A percentile compares a stretch with the other conserved stretches of the same genome.
Conservation (phyloP, 2,797 vertebrate species). For the Neomorphus geoffroyi region DNA sequence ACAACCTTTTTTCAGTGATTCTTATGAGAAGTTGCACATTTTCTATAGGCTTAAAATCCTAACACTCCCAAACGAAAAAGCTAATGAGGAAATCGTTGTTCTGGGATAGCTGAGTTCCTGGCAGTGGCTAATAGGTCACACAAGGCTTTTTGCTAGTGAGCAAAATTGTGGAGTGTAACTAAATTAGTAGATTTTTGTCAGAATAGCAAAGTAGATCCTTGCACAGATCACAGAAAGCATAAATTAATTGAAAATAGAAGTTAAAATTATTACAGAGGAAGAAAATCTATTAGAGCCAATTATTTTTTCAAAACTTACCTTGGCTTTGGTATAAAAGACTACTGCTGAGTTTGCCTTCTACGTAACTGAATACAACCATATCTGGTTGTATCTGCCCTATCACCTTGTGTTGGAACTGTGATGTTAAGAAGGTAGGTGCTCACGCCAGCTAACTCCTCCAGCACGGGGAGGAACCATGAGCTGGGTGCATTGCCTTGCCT, state of each 20-base stretch:
- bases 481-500: neutral
- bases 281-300: neutral
- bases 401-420: rapidly evolving
- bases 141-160: neutral
- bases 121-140: neutral
- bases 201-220: neutral
- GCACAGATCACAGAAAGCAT: neutral
- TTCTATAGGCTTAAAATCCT: neutral
- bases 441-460: rapidly evolving
- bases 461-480: rapidly evolving
- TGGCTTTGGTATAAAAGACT: neutral
- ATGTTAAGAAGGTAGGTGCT: neutral
- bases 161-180: neutral
- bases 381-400: too few species aligned
- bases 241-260: neutral
- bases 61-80: neutral
- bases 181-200: neutral
- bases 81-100: neutral
- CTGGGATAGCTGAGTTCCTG: neutral
- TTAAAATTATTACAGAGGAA: neutral
- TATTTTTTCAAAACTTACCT: neutral
- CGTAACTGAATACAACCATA: neutral
- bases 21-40: neutral
- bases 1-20: neutral
- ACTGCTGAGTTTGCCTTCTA: neutral